These are phyloP conservation scores for Oryctolagus cuniculus DNA, from an alignment of 2,113 vertebrate genomes.

Conservation along the genomic window mOryCun1.1 NC_091434.1:23079001-23079500, in stretches of 20 bases:
- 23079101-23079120: constrained; percentile 28
- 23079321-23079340: too few relatives aligned
- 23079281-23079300: too few relatives aligned
- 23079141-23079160: constrained; percentile 44
- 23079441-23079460: rapidly evolving
- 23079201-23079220: background rate
- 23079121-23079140: constrained; percentile 26
- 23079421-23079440: rapidly evolving
- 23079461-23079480: too few relatives aligned
- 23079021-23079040: too few relatives aligned
- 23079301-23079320: too few relatives aligned
- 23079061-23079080: background rate
- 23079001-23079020: too few relatives aligned
- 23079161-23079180: background rate
- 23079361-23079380: too few relatives aligned
- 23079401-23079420: background rate
- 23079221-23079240: too few relatives aligned
- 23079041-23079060: background rate
- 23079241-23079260: too few relatives aligned
- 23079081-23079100: background rate
- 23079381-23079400: too few relatives aligned
- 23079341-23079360: rapidly evolving
- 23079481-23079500: background rate
- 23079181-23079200: background rate
- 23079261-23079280: too few relatives aligned